Evolutionary conservation across 2,888 invertebrate genomes (phyloP), one percentile per base, ranked within the genome.

Genomic region (Gari tellinella): DNA sequence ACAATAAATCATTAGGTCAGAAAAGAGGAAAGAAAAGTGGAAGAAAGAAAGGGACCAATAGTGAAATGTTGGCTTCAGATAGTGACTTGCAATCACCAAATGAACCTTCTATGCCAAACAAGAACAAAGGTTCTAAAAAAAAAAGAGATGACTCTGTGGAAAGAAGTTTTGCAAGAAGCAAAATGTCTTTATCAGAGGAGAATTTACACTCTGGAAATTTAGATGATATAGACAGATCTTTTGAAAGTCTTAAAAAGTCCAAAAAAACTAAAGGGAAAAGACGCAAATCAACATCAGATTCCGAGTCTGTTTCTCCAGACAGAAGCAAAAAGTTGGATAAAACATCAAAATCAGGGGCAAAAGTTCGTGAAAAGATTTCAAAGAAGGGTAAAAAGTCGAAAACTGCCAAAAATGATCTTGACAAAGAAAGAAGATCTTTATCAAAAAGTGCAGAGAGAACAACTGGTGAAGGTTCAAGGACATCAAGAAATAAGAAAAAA

Each of bases 161-260:
- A 56, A 64, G 60, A 25, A 74, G 74, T 45, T 74, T 74, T 65
- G 74, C 68, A 57, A 48, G 74, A 31, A 69, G 68, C 57, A 74
- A 69, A 52, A 46, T 65, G 37, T 60, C 64, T 31, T 31, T 31
- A 31, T 31, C 31, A 21, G 57, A 41, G 45, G 57, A 41, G 40
- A 66, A 40, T 37, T 17, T 51, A 51, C 63, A 69, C 52, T 63
- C 62, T 31, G 38, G 41, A 17, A 53, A 55, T 10, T 57, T 65
- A 31, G 31, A 31, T 31, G 31, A 31, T 7, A 7, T 31, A 31
- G 64, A 60, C n/a, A 38, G 41, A 57, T 43, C 51, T 21, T 17
- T 41, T 48, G 49, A 26, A 8, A 21, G 19, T 31, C 31, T 37
- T 4, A 62, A 67, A 58, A 52, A 48, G 46, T 45, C 14, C 7